Conservation (phyloP, 2,113 vertebrate genomes). For the Camelus dromedarius region DNA sequence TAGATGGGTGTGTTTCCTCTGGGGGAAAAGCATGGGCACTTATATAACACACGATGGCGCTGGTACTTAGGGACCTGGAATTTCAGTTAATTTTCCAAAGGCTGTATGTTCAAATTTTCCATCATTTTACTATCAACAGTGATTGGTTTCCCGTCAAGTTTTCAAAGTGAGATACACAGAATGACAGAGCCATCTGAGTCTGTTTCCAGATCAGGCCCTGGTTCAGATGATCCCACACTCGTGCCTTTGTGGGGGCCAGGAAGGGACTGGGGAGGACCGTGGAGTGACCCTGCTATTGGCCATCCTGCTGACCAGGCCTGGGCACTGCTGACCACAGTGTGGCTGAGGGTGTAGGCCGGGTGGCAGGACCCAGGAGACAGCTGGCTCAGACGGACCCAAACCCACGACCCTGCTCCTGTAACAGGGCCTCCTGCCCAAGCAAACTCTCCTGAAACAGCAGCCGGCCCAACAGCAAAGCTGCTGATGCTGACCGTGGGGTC, state of each 20-base stretch:
- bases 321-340: accelerated
- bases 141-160: not conserved
- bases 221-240: not conserved
- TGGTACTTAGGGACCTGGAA: not conserved
- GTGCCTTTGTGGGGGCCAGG: not conserved
- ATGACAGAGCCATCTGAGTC: not conserved
- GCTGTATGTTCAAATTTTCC: not conserved
- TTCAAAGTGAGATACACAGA: not conserved
- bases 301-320: not conserved
- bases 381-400: no score
- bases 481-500: not conserved
- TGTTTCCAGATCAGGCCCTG: not conserved
- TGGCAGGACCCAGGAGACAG: not conserved
- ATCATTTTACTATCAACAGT: not conserved
- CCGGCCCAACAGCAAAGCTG: not conserved
- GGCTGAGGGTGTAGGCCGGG: not conserved
- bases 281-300: not conserved
- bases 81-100: not conserved
- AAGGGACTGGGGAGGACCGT: no score
- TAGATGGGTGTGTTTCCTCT: not conserved
- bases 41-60: not conserved
- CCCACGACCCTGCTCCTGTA: not conserved
- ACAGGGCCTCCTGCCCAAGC: not conserved
- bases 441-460: not conserved
- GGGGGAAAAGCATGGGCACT: not conserved